phyloP scores from a whole-genome alignment of 2,888 invertebrate genomes.

The Eumerus sabulonum region DNA sequence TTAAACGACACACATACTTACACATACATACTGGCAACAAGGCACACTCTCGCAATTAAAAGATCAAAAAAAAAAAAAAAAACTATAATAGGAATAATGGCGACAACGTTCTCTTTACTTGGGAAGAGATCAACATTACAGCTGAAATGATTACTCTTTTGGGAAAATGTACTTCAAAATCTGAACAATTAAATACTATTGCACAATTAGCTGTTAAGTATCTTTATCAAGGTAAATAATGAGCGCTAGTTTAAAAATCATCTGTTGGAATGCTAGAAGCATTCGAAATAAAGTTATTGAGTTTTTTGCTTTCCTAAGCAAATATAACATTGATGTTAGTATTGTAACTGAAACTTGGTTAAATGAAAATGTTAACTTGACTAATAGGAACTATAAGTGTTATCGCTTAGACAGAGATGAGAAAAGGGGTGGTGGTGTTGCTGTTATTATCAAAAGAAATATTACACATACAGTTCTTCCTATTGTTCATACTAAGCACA shows the following conservation, averaged over 20 bases:
- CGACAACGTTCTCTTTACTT: slow-evolving; percentile 7
- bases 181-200: slow-evolving; percentile 30
- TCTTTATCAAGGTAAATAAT: slow-evolving; percentile 28
- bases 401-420: slow-evolving; percentile 7
- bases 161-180: slow-evolving; percentile 2
- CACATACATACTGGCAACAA: no score
- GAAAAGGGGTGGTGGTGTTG: slow-evolving; percentile 11
- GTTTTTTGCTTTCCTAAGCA: slow-evolving; percentile 20
- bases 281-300: slow-evolving; percentile 5
- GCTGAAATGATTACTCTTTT: slow-evolving; percentile 14
- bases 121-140: slow-evolving; percentile 19
- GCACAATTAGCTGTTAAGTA: slow-evolving; percentile 29
- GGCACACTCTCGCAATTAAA: no score
- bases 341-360: no score
- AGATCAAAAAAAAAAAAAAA: no score
- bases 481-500: background rate
- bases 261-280: slow-evolving; percentile 22
- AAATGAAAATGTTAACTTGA: background rate
- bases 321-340: slow-evolving; percentile 8
- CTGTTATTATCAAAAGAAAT: slow-evolving; percentile 12
- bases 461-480: slow-evolving; percentile 6
- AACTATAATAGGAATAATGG: no score
- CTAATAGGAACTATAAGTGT: slow-evolving; percentile 4
- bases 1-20: no score
- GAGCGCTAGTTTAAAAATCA: slow-evolving; percentile 13